Evolutionary conservation across 2,113 vertebrate species (phyloP).

Genomic region (Semicossyphus pulcher): DNA sequence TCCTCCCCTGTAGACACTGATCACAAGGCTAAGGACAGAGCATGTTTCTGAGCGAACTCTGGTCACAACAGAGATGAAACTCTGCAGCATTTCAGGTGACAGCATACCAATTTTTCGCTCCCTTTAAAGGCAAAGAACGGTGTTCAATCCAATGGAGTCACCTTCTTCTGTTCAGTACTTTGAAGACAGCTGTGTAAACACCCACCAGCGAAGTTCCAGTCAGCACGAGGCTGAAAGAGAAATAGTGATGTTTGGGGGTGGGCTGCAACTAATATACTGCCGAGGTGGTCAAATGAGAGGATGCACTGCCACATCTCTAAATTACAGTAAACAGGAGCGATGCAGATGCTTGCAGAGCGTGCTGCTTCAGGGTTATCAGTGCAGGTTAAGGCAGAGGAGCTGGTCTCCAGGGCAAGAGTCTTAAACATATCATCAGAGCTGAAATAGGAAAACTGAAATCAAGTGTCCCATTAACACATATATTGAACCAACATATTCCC

Average conservation of each 20-base stretch:
- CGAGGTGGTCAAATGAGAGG: neutral
- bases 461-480: slow-evolving; percentile 77
- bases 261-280: slow-evolving; percentile 17
- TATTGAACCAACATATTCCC: slow-evolving; percentile 59
- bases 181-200: slow-evolving; percentile 49
- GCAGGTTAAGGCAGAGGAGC: slow-evolving; percentile 31
- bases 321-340: slow-evolving; percentile 15
- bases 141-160: slow-evolving; percentile 12
- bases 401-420: slow-evolving; percentile 34
- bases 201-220: slow-evolving; percentile 2
- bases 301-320: neutral
- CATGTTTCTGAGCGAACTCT: neutral
- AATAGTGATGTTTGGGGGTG: neutral
- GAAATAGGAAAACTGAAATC: slow-evolving; percentile 69
- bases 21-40: slow-evolving; percentile 11
- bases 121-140: slow-evolving; percentile 16
- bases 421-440: slow-evolving; percentile 58
- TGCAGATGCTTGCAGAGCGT: slow-evolving; percentile 7
- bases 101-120: slow-evolving; percentile 27
- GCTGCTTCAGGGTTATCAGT: slow-evolving; percentile 14
- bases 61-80: slow-evolving; percentile 6
- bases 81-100: slow-evolving; percentile 27
- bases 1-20: neutral
- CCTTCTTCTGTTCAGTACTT: slow-evolving; percentile 18
- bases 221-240: slow-evolving; percentile 31